phyloP scores from a whole-genome alignment of 2,888 invertebrate genomes.

The Trissoscelio sp. region DNA sequence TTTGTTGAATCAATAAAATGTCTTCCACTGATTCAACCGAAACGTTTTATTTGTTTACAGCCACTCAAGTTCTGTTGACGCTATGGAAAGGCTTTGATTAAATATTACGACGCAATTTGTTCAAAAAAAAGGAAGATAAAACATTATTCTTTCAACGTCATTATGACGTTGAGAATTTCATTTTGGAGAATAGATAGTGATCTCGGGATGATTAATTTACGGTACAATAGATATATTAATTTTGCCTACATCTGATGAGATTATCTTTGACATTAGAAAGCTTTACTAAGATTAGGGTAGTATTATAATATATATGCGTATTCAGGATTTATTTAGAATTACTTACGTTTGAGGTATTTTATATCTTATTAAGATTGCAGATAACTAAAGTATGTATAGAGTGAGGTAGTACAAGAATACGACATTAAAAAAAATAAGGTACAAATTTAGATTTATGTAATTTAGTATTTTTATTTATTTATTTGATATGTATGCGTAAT shows the following conservation, averaged over 20 bases:
- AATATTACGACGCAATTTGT: background rate
- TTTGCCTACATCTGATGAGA: conserved; percentile 32
- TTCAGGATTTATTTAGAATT: conserved; percentile 21
- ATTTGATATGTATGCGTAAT: too few relatives aligned
- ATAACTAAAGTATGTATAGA: too few relatives aligned
- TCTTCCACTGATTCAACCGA: conserved; percentile 30
- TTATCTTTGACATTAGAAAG: conserved; percentile 46
- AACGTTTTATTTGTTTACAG: conserved; percentile 28
- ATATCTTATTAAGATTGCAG: conserved; percentile 8
- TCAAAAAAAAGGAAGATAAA: background rate
- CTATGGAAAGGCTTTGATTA: background rate
- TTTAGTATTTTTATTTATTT: too few relatives aligned
- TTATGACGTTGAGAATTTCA: background rate
- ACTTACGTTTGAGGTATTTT: conserved; percentile 1
- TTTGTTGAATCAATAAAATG: conserved; percentile 57
- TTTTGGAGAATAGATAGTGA: conserved; percentile 5
- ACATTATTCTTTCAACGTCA: background rate
- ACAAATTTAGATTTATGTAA: too few relatives aligned
- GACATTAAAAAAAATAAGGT: too few relatives aligned
- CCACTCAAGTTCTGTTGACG: background rate
- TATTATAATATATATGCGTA: conserved; percentile 10
- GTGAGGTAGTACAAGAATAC: too few relatives aligned
- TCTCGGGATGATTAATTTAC: conserved; percentile 25
- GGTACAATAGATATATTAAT: conserved; percentile 25
- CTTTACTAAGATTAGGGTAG: conserved; percentile 2